Evolutionary conservation across 2,113 vertebrate species (phyloP), one percentile per base, ranked within the genome.

Genomic region (Sapajus apella): DNA sequence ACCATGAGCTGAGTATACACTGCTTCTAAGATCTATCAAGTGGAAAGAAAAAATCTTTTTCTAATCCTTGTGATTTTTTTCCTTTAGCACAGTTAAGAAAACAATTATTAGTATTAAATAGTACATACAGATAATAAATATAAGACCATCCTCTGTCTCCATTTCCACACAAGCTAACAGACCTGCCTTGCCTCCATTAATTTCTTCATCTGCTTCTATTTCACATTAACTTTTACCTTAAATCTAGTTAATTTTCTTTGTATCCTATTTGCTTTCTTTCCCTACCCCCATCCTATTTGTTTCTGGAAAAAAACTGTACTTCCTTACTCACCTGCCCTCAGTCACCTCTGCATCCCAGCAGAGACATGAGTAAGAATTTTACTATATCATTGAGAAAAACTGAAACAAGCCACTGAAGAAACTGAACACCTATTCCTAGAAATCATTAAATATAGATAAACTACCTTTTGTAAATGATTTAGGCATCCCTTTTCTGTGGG

Each of bases 361-460:
- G 30, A 77, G 23, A 83, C 3, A 68, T 82, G 18, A 79, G 52
- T 40, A 91, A 90, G 68, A 91, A 84, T 25, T 27, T 91, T 27
- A 79, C 6, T 70, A 68, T 3, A 56, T 6, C 30, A 90, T 2
- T 86, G 52, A 90, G 23, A 92, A 96, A 72, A 61, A 82, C 40
- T 52, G 52, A 84, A 91, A 96, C 27, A 82, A 89, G 40, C 30
- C 70, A 56, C 0, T 81, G 25, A 58, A 37, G 25, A 66, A 27
- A 64, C 25, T 86, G 32, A 3, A 40, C 5, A 81, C 32, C 32
- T 47, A 70, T 52, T 47, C 40, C 5, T n/a, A 70, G 8, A 75
- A 52, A 93, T 83, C 43, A 90, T 11, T 66, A 80, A 90, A 93
- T 47, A 75, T 11, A 77, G 27, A 52, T 52, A 95, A 96, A 40